Evolutionary conservation across 2,113 vertebrate genomes (phyloP).

Genomic region (Geococcyx californianus): DNA sequence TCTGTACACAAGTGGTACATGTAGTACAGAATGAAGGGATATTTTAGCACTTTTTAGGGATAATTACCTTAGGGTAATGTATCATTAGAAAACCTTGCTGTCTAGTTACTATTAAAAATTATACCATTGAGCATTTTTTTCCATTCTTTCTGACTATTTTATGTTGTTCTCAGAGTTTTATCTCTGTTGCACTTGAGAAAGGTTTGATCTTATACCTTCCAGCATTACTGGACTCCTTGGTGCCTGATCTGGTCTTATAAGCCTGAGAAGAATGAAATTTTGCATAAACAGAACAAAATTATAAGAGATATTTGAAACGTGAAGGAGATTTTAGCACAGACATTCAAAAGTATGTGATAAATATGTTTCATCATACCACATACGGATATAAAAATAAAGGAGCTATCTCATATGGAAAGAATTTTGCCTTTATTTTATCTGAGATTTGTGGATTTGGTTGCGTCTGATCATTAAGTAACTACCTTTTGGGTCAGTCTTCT

Average conservation of each 20-base stretch:
- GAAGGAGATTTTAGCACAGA: too few species aligned
- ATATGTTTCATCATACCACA: too few species aligned
- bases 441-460: background rate
- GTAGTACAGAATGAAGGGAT: background rate
- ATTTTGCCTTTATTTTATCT: background rate
- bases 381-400: too few species aligned
- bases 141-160: background rate
- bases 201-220: background rate
- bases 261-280: background rate
- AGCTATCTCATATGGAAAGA: too few species aligned
- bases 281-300: background rate
- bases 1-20: background rate
- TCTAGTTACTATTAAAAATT: background rate
- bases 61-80: background rate
- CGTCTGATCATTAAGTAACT: background rate
- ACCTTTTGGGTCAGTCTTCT: background rate
- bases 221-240: background rate
- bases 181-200: background rate
- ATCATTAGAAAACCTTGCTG: background rate
- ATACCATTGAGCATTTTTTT: background rate
- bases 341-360: too few species aligned
- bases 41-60: background rate
- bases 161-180: background rate
- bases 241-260: background rate
- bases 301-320: background rate